Conservation (phyloP, 2,797 vertebrate species). For the Silurus aristotelis region DNA sequence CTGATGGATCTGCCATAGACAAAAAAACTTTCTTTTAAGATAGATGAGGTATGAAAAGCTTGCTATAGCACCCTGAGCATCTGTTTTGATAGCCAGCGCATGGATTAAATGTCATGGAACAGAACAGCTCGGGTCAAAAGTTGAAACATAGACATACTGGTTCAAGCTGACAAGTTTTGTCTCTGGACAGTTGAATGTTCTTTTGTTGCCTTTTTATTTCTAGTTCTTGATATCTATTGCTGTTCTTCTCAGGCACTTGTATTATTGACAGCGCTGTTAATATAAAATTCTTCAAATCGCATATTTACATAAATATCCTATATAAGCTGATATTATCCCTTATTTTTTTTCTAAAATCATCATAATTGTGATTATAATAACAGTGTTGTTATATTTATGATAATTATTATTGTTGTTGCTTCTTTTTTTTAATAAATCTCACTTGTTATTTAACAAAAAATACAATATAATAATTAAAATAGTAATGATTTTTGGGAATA, state of each 20-base stretch:
- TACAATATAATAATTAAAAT: neutral
- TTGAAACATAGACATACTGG: slow-evolving; percentile 22
- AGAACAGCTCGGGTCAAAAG: slow-evolving; percentile 48
- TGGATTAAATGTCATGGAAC: slow-evolving; percentile 46
- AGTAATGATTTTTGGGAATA: neutral
- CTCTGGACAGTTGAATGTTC: slow-evolving; percentile 14
- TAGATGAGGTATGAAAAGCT: slow-evolving; percentile 7
- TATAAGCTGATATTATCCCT: neutral
- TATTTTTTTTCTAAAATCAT: neutral
- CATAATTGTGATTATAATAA: neutral
- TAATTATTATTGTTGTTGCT: neutral
- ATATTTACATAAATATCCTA: neutral
- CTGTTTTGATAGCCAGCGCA: slow-evolving; percentile 43
- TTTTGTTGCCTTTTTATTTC: neutral
- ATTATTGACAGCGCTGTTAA: neutral
- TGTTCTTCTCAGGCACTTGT: neutral
- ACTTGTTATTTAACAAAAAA: neutral
- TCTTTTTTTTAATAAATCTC: no score
- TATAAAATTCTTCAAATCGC: neutral
- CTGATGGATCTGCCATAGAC: neutral
- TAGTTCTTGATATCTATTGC: neutral
- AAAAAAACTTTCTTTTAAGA: slow-evolving; percentile 17
- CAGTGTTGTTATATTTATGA: neutral
- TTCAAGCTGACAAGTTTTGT: slow-evolving; percentile 39
- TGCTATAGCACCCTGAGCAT: slow-evolving; percentile 34